Evolutionary conservation across 2,888 invertebrate species (phyloP), one percentile per base, ranked within the genome.

Genomic region (Panopea generosa): DNA sequence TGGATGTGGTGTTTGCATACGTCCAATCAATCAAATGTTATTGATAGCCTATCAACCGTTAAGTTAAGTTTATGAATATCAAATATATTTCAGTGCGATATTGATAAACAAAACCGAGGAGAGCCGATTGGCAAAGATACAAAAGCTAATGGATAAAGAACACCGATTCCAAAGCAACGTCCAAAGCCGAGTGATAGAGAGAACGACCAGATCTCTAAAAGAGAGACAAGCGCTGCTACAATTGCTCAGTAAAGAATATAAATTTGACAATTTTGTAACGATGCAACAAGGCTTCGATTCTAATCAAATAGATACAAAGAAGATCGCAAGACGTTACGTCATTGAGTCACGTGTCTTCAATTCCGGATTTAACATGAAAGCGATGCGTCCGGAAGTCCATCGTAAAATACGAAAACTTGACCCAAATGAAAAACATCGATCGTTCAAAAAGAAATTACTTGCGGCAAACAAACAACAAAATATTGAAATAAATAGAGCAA

Each of bases 271-370:
- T 27, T 86, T 86, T 56, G 65, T 78, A 9, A 86, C 84, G n/a
- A 81, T 84, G 81, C 70, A 81, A 55, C 63, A 57, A n/a, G 77
- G 77, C 1, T 86, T 84, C 65, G 77, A 79, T 40, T 45, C 75
- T 0, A 69, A 70, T 27, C 49, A 70, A 14, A 76, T 80, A n/a
- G 77, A 83, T 6, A 77, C 77, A 9, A 71, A 61, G 22, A 62
- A 77, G 24, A 69, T 63, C 9, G 79, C 81, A 11, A 59, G 83
- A 16, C 70, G 76, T 53, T 82, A 83, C 55, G 76, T 84, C 38
- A 74, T 83, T 16, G 86, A 86, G 62, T 81, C 79, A 1, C 72
- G 84, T 27, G 70, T 84, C 0, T 84, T 84, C 55, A 73, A 83
- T 61, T 78, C 74, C 7, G 86, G 86, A 4, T 86, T 82, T 53